These are phyloP conservation scores for Zaprionus capensis DNA, from an alignment of 1,140 invertebrate species.

Conservation along the genomic window DNA sequence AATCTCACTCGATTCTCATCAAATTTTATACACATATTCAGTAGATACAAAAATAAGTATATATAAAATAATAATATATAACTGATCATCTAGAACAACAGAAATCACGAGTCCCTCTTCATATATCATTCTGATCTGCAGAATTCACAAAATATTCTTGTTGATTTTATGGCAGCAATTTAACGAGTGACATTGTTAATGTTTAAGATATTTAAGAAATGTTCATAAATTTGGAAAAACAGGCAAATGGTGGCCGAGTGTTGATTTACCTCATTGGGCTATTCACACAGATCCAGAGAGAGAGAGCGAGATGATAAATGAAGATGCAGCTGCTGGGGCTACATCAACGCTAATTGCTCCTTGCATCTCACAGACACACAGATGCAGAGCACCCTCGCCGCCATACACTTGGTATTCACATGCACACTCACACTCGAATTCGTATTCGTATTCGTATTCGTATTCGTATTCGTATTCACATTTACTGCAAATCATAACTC, in stretches of 20 bases:
- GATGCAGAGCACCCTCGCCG: conserved; percentile 6
- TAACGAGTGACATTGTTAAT: not conserved
- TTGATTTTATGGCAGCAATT: not conserved
- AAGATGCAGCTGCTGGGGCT: conserved; percentile 76
- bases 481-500: conserved; percentile 70
- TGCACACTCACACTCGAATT: not conserved
- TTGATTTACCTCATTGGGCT: conserved; percentile 23
- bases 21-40: too few relatives aligned
- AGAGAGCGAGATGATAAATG: conserved; percentile 69
- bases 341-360: conserved; percentile 80
- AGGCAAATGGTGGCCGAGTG: not conserved
- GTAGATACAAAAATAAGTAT: too few relatives aligned
- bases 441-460: not conserved
- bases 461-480: not conserved
- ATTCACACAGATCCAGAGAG: conserved; percentile 54
- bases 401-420: not conserved
- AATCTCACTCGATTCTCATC: not conserved
- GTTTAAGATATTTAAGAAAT: not conserved
- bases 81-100: too few relatives aligned
- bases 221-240: not conserved
- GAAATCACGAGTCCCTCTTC: too few relatives aligned
- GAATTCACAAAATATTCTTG: not conserved
- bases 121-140: not conserved
- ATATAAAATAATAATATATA: too few relatives aligned
- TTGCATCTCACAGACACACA: conserved; percentile 52